Evolutionary conservation across 2,888 invertebrate species (phyloP), one percentile per base, ranked within the genome.

Genomic region (Mimumesa dahlbomi): DNA sequence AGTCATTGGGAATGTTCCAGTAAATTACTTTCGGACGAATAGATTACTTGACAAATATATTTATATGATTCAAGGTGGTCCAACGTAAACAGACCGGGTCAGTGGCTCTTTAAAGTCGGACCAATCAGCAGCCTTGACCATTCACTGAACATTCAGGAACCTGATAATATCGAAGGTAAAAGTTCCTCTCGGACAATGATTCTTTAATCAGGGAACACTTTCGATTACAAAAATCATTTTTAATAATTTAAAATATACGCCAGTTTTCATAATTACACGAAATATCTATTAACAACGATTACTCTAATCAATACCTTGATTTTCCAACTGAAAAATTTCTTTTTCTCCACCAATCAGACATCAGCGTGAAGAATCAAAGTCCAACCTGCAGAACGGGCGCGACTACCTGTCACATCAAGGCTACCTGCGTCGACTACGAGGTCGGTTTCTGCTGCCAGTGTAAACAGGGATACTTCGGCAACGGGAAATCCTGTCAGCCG

Each of bases 401-500:
- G 5, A 93, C 93, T 38, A 92, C 93, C 42, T 98, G 98, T 85
- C 96, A 97, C 86, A 92, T 93, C 42, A 93, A 95, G 82, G 97
- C 97, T 0, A 91, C 91, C 56, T 98, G 98, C 88, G 90, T 93
- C 4, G 97, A 98, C 88, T 95, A 94, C 84, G 91, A 93, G 50
- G 91, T 92, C 29, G 98, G 98, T 6, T 97, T 95, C 87, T 99
- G 98, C 86, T 99, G 99, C 88, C 91, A 93, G 72, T 99, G 99
- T 87, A 91, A 93, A 34, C 90, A 92, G n/a, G 95, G 95, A 4
- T 97, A 91, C 90, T 97, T 96, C 86, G 99, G 99, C 70, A 99
- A 99, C 87, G 99, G 99, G 56, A 93, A 93, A 87, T 94, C 94
- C 53, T 99, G 99, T 86, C 92, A 98, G 64, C 94, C 94, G 88